phyloP scores from a whole-genome alignment of 2,113 vertebrate species.

The Seriola rivoliana region DNA sequence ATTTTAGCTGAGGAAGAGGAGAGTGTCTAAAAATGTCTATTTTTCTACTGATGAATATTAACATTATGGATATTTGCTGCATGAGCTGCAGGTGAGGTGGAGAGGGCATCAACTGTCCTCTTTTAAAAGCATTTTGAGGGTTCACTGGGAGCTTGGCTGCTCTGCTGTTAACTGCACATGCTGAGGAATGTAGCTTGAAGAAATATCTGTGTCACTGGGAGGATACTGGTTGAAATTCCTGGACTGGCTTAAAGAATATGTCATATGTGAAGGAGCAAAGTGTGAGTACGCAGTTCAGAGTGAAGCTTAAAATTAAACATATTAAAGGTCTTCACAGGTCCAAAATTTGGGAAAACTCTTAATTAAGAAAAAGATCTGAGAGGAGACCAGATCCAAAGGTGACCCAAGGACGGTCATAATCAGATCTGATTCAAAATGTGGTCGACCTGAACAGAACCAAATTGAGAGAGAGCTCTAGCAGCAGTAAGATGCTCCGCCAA shows the following conservation, averaged over 20 bases:
- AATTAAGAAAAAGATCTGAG: too few relatives aligned
- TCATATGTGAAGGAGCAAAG: neutral
- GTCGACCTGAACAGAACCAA: neutral
- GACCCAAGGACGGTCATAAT: neutral
- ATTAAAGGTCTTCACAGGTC: too few relatives aligned
- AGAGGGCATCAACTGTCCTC: neutral
- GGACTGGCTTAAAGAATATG: neutral
- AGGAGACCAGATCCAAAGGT: too few relatives aligned
- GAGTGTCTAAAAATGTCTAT: slow-evolving; percentile 4
- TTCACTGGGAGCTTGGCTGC: neutral
- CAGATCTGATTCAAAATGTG: neutral
- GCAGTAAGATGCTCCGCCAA: neutral
- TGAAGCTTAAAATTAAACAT: too few relatives aligned
- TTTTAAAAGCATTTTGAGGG: neutral
- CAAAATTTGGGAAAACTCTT: too few relatives aligned
- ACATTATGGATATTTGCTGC: slow-evolving; percentile 35
- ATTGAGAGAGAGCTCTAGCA: too few relatives aligned
- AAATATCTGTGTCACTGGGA: neutral
- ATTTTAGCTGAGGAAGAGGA: neutral
- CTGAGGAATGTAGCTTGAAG: neutral
- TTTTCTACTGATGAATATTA: slow-evolving; percentile 42
- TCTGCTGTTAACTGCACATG: neutral
- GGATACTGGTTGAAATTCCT: neutral
- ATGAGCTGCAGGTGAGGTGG: slow-evolving; percentile 22
- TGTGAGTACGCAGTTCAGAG: neutral